Base-by-base conservation (phyloP, 2,113 vertebrate species). In the Cariama cristata region DNA sequence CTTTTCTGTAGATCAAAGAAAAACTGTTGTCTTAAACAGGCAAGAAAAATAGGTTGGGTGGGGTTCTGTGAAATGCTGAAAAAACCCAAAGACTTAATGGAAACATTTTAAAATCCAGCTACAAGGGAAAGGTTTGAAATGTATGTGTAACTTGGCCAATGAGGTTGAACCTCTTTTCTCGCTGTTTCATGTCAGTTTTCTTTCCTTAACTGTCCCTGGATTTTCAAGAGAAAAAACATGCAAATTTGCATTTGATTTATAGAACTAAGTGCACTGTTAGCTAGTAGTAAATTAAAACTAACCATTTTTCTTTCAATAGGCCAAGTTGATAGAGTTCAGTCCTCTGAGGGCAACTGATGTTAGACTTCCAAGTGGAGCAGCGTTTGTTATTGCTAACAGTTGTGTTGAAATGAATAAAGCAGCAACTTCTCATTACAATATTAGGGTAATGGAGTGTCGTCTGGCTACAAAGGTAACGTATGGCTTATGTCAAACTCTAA, bases 361-460 rank as follows among this genome's bases (percentile, higher is more conserved):
- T 80, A 98, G 97, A 86, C 99, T 99, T 68, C 99, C 99, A 23
- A 98, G 97, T 19, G 98, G 98, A 53, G 99, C 99, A 5, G 98
- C 98, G 71, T 99, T 99, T 98, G 99, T 99, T 96, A 99, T 99
- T 96, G 99, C 99, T 62, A 99, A 99, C 98, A 99, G 99, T 97
- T 99, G 99, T 64, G 98, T 99, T 88, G 99, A 99, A 98, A 99
- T 99, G 99, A 99, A 99, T 97, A 99, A 99, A 98, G 99, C 99
- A 49, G 99, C 99, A 56, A 99, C 99, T 55, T 99, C 99, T 95
- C 99, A 99, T 97, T 99, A 98, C 98, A 99, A 99, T 98, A 99
- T 99, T 97, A 98, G 99, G 76, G 99, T 99, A 97, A 99, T 99
- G 98, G 98, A 99, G 95, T 99, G 98, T 96, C 99, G 99, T 47